Conservation (phyloP, 2,888 invertebrate species). For the Tachina lurida region DNA sequence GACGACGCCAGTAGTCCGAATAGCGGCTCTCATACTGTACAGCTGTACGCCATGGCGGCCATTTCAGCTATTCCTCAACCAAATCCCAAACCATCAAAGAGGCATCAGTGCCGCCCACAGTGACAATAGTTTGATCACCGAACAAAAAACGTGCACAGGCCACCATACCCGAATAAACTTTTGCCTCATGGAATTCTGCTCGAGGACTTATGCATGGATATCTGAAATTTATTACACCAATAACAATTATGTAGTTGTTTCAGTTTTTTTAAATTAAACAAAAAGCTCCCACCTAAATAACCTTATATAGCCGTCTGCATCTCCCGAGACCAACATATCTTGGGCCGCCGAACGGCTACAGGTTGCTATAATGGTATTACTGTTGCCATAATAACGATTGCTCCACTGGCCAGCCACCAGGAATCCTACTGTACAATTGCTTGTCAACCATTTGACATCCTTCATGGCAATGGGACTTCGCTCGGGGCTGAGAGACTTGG, state of each 20-base stretch:
- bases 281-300: slow-evolving; percentile 87
- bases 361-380: slow-evolving; percentile 91
- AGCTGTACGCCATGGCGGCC: slow-evolving; percentile 82
- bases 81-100: slow-evolving; percentile 96
- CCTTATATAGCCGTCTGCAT: slow-evolving; percentile 93
- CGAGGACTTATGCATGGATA: slow-evolving; percentile 94
- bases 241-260: background rate
- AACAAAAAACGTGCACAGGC: slow-evolving; percentile 92
- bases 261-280: background rate
- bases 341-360: slow-evolving; percentile 92
- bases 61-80: slow-evolving; percentile 84
- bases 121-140: slow-evolving; percentile 93
- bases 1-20: slow-evolving; percentile 80
- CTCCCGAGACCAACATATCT: slow-evolving; percentile 92
- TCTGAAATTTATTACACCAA: slow-evolving; percentile 81
- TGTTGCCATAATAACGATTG: slow-evolving; percentile 93
- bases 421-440: slow-evolving; percentile 94
- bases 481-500: slow-evolving; percentile 93
- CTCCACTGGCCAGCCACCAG: slow-evolving; percentile 95
- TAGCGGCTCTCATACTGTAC: slow-evolving; percentile 78
- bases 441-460: slow-evolving; percentile 94
- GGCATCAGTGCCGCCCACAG: slow-evolving; percentile 94
- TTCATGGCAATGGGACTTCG: slow-evolving; percentile 95
- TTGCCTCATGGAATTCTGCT: slow-evolving; percentile 94
- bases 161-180: slow-evolving; percentile 92